Evolutionary conservation across 1,140 invertebrate species (phyloP), one percentile per base, ranked within the genome.

Genomic region (Plectrocnemia conspersa): DNA sequence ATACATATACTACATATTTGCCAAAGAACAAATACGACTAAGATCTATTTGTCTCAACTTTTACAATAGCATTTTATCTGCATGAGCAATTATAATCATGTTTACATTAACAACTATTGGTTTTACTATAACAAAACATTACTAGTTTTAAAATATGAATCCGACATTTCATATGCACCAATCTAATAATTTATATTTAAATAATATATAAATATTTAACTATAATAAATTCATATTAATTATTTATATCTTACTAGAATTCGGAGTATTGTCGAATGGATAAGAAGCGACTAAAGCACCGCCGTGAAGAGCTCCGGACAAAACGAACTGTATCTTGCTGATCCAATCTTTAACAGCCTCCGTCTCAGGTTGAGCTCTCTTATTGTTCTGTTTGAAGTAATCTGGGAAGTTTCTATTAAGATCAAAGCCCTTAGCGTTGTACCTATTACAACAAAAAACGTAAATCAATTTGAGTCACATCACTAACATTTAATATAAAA

Each of bases 261-360:
- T 91, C 49, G 87, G 89, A 7, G 89, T 93, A 65, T 93, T 93
- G 68, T 95, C 91, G 68, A 89, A 94, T 1, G 91, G 91, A 71
- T 95, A 95, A 62, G 88, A 91, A 33, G 92, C 90, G 23, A 94
- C 92, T 44, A 96, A 76, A 2, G 92, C 92, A 6, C 93, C 93
- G 7, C 91, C 91, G 66, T 96, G 92, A 23, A 97, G 73, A 64
- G 89, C 92, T 44, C 91, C 89, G 5, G 91, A 94, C 2, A 96
- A 70, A 11, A 93, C 89, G 65, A 97, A 96, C 71, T 92, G 89
- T 56, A 91, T 92, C 69, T 91, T 89, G 29, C 86, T 86, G 23
- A 93, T 83, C 91, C 91, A 95, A 64, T 91, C 85, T 72, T 97
- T 96, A 1, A 98, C 89, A 1, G 92, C 91, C 62, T 90, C 85